Conservation (phyloP, 2,113 vertebrate species). For the Oxyruncus cristatus region DNA sequence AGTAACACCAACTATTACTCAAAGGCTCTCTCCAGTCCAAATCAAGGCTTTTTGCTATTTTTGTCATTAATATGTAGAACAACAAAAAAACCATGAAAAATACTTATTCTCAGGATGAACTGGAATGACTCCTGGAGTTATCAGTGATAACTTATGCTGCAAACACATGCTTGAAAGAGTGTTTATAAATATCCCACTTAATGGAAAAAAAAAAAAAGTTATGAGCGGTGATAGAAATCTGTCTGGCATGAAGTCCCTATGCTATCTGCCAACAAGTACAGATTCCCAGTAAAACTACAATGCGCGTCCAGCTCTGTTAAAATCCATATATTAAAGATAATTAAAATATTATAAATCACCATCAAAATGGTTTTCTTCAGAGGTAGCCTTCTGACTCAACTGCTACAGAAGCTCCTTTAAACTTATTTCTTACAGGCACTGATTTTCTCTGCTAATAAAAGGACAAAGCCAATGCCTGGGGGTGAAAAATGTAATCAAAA, state of each 20-base stretch:
- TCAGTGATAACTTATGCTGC: not conserved
- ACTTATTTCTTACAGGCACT: not conserved
- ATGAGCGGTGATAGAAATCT: conserved; percentile 24
- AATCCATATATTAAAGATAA: conserved; percentile 22
- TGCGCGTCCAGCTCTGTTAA: conserved; percentile 4
- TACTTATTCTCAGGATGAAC: not conserved
- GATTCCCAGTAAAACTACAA: not conserved
- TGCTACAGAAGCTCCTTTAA: conserved; percentile 14
- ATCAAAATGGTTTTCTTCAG: conserved; percentile 9
- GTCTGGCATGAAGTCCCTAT: not conserved
- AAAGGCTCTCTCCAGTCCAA: not conserved
- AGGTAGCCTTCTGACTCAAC: conserved; percentile 13
- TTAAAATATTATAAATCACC: conserved; percentile 53
- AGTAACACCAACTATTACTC: not conserved
- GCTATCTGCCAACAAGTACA: conserved; percentile 14
- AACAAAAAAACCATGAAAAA: not conserved
- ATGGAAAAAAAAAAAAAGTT: not conserved
- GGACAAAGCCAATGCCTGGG: not conserved
- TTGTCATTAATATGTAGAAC: not conserved
- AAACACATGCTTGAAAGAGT: not conserved
- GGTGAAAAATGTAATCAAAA: not conserved
- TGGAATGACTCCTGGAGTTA: not conserved
- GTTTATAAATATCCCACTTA: conserved; percentile 55
- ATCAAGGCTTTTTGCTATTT: not conserved
- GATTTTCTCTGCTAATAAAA: not conserved